These are phyloP conservation scores for Furcifer pardalis DNA, from an alignment of 2,797 vertebrate species.

Conservation along the genomic window DNA sequence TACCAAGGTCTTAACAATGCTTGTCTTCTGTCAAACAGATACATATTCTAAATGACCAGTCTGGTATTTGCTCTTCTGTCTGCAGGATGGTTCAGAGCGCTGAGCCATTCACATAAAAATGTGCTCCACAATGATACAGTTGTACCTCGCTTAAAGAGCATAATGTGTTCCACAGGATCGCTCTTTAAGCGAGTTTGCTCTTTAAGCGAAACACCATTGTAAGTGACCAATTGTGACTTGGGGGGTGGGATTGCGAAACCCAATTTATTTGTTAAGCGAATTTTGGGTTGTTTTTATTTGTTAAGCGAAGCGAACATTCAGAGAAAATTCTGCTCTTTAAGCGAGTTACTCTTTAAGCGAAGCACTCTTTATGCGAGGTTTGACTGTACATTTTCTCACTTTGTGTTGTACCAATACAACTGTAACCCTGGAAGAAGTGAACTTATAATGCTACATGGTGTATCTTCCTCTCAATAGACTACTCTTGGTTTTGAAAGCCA, in stretches of 20 bases:
- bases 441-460: neutral
- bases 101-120: neutral
- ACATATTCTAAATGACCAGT: neutral
- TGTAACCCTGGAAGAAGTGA: neutral
- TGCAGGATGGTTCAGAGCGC: neutral
- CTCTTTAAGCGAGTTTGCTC: too few species aligned
- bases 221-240: too few species aligned
- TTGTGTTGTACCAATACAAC: neutral
- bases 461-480: neutral
- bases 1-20: neutral
- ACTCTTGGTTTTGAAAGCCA: neutral
- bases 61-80: neutral
- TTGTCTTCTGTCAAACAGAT: neutral
- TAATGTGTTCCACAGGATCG: too few species aligned
- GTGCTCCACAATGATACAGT: neutral
- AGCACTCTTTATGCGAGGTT: too few species aligned
- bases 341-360: too few species aligned
- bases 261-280: too few species aligned
- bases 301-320: too few species aligned
- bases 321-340: too few species aligned
- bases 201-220: too few species aligned
- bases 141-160: too few species aligned
- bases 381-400: neutral
- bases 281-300: too few species aligned
- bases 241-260: too few species aligned